These are phyloP conservation scores for Drosophila paranaensis DNA, from an alignment of 2,888 invertebrate genomes.

Conservation along the genomic window DNA sequence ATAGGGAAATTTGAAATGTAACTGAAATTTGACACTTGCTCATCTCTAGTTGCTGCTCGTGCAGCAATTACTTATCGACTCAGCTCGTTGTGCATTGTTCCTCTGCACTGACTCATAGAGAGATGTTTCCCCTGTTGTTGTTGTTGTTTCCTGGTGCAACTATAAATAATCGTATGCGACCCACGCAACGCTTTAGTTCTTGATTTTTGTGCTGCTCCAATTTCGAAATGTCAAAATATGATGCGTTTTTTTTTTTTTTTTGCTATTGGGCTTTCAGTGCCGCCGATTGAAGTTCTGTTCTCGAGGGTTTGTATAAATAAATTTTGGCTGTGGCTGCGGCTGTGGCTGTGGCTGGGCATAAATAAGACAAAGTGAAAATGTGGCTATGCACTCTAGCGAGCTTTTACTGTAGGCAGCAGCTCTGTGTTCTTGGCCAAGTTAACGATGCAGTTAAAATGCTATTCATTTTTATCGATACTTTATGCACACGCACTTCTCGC, in stretches of 20 bases:
- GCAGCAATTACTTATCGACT: conserved; percentile 34
- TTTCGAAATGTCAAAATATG: conserved; percentile 66
- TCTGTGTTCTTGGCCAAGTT: conserved; percentile 10
- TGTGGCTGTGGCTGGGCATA: neutral
- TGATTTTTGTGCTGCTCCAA: conserved; percentile 61
- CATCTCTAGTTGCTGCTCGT: neutral
- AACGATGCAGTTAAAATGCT: conserved; percentile 19
- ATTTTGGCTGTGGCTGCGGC: neutral
- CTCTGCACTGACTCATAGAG: conserved; percentile 33
- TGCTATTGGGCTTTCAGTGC: neutral
- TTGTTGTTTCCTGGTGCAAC: conserved; percentile 54
- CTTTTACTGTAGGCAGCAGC: neutral
- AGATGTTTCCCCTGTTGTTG: conserved; percentile 1
- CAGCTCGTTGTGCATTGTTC: conserved; percentile 26
- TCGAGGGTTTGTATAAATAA: conserved; percentile 1
- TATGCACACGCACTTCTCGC: conserved; percentile 29
- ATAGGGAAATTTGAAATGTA: neutral
- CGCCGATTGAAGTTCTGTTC: neutral
- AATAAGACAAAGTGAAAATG: neutral
- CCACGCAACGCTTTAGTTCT: conserved; percentile 68
- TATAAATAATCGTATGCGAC: conserved; percentile 67
- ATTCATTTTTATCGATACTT: conserved; percentile 29
- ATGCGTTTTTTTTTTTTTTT: conserved; percentile 8
- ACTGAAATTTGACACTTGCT: neutral
- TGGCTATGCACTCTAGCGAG: neutral